phyloP scores from a whole-genome alignment of 2,888 invertebrate species.

The Athrips mouffetella region DNA sequence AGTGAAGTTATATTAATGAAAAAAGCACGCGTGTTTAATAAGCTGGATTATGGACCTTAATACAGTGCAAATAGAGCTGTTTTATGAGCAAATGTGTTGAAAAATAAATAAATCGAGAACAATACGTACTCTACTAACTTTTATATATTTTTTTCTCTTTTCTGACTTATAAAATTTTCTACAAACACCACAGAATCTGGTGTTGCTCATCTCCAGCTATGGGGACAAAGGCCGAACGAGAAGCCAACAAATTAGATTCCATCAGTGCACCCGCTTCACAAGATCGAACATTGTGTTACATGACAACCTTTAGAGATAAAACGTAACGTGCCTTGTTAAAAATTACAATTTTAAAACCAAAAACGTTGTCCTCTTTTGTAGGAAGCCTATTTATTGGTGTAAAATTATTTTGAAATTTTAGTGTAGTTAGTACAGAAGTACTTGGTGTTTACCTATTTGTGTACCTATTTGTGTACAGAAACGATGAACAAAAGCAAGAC shows the following conservation, averaged over 20 bases:
- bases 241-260: conserved; percentile 56
- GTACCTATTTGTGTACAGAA: too few species aligned
- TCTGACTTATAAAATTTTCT: not conserved
- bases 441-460: not conserved
- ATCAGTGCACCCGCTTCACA: conserved; percentile 39
- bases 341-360: too few species aligned
- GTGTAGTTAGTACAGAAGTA: not conserved
- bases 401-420: not conserved
- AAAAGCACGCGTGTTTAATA: too few species aligned
- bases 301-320: conserved; percentile 29
- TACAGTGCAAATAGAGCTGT: too few species aligned
- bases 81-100: too few species aligned
- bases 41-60: too few species aligned
- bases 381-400: too few species aligned
- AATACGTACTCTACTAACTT: too few species aligned
- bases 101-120: too few species aligned
- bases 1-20: too few species aligned
- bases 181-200: not conserved
- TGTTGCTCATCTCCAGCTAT: conserved; percentile 1
- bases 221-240: conserved; percentile 38
- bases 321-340: not conserved
- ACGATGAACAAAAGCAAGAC: not conserved
- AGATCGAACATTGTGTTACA: conserved; percentile 39
- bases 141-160: too few species aligned
- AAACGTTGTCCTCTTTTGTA: too few species aligned